Conservation (phyloP, 1,140 invertebrate species). For the Danaus melanippus region DNA sequence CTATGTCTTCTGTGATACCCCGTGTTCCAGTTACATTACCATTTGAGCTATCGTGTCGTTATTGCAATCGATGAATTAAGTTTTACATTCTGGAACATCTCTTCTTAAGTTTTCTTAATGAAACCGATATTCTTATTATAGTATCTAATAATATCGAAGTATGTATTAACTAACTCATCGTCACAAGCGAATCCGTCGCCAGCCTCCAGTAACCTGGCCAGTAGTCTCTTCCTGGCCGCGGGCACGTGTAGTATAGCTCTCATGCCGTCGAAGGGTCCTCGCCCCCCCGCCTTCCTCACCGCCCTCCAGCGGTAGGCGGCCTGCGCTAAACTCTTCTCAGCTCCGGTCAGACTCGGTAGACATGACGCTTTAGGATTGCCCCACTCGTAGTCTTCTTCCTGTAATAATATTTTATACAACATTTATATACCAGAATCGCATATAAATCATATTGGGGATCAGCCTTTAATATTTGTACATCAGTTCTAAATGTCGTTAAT, state of each 20-base stretch:
- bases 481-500: too few species aligned
- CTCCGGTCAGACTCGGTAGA: conserved; percentile 57
- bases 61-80: too few species aligned
- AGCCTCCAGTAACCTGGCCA: conserved; percentile 79
- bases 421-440: too few species aligned
- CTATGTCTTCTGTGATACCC: too few species aligned
- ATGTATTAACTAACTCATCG: conserved; percentile 51
- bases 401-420: background rate
- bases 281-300: conserved; percentile 32
- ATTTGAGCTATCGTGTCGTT: too few species aligned
- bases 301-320: conserved; percentile 79
- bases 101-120: too few species aligned
- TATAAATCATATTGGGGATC: too few species aligned
- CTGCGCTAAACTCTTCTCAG: conserved; percentile 67
- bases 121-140: background rate
- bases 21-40: too few species aligned
- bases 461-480: too few species aligned
- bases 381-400: conserved; percentile 87
- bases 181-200: conserved; percentile 80
- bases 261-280: conserved; percentile 79
- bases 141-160: background rate
- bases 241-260: conserved; percentile 80
- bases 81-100: too few species aligned
- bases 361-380: conserved; percentile 76
- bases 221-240: conserved; percentile 75